Base-by-base conservation (phyloP, 2,113 vertebrate genomes). In the Hyperopisus bebe region DNA sequence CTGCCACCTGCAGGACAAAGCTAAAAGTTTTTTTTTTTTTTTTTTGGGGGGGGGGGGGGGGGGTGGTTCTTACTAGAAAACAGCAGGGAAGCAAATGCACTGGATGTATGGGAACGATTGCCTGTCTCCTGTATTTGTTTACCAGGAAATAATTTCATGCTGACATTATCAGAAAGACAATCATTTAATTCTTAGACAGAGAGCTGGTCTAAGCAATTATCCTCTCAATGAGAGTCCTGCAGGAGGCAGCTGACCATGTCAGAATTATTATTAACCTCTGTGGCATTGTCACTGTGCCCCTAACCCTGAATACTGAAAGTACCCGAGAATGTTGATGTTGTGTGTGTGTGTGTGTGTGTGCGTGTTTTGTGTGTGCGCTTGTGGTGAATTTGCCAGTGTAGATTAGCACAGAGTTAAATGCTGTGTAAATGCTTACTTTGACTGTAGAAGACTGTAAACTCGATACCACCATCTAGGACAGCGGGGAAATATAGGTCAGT, bases 1-100 rank as follows among this genome's bases (percentile, higher is more conserved):
- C 89, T 91, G 93, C 94, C 94, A 89, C 42, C 89, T 89, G 51
- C 51, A 84, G 80, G 89, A n/a, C 35, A 50, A 13, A 84, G 39
- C 21, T 15, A 50, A 31, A 31, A 17, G 3, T 4, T 51, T 7
- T 53, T 51, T 86, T 53, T 31, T 21, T 70, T 48, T 31, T 13
- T 24, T 55, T 55, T 17, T 53, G 50, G 2, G 50, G 3, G 50
- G 35, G 6, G 31, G 47, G 2, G 11, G n/a, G 31, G 31, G 62
- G 21, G n/a, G n/a, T 3, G 11, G 9, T 19, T 10, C 0, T 27
- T 15, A 27, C n/a, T 6, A n/a, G 17, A 44, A 58, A 44, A 42
- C n/a, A 27, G 11, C 39, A 17, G 48, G 44, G 39, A 55, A 31
- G 66, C 47, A 47, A 19, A 19, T 62, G 27, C 10, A 88, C 35